Evolutionary conservation across 1,140 invertebrate genomes (phyloP).

Genomic region (Drosophila sp.): DNA sequence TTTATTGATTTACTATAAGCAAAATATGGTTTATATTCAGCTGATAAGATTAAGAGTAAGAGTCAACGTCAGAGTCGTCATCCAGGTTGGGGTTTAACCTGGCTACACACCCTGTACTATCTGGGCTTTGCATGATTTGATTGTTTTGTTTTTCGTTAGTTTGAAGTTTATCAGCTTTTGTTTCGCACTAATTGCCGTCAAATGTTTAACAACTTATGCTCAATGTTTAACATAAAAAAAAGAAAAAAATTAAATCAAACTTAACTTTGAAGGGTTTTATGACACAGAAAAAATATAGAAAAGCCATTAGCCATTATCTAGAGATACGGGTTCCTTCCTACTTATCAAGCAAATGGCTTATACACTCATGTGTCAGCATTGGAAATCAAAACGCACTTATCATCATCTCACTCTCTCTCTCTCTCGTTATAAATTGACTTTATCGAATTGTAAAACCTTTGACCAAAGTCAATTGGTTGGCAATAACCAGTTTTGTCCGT

Average conservation of each 20-base stretch:
- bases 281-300: constrained; percentile 31
- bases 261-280: constrained; percentile 32
- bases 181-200: constrained; percentile 44
- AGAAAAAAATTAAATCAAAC: background rate
- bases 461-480: constrained; percentile 44
- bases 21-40: constrained; percentile 22
- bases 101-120: constrained; percentile 2
- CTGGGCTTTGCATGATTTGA: constrained; percentile 24
- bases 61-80: background rate
- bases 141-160: background rate
- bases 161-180: constrained; percentile 34
- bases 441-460: constrained; percentile 43
- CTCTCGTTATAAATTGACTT: constrained; percentile 37
- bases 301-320: constrained; percentile 50
- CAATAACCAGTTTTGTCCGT: constrained; percentile 11
- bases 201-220: constrained; percentile 43
- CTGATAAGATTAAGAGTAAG: constrained; percentile 27
- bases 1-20: constrained; percentile 27
- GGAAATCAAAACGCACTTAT: constrained; percentile 46
- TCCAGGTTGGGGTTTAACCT: constrained; percentile 4
- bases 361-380: constrained; percentile 34
- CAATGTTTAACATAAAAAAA: constrained; percentile 5
- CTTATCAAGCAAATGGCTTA: constrained; percentile 1
- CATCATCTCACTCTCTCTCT: constrained; percentile 14
- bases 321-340: constrained; percentile 17